These are phyloP conservation scores for Antechinus stuartii DNA, from an alignment of 2,113 vertebrate species.

Conservation along the genomic window DNA sequence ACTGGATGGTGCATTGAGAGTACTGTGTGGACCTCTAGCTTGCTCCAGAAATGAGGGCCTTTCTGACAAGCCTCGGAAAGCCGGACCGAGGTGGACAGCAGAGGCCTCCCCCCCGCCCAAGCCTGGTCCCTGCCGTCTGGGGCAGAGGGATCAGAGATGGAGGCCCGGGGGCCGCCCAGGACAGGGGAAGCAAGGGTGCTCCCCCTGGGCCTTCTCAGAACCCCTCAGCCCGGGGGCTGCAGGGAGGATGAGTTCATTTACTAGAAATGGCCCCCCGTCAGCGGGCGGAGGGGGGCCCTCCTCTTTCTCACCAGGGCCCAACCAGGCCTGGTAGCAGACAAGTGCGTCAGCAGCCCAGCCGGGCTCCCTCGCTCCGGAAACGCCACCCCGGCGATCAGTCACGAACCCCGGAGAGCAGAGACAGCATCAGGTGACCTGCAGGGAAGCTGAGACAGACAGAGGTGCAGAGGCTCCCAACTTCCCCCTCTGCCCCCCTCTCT, in stretches of 20 bases:
- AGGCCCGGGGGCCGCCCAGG: not conserved
- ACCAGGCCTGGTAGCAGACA: conserved; percentile 40
- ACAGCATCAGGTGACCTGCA: conserved; percentile 70
- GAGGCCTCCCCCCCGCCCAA: accelerated
- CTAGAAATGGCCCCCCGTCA: conserved; percentile 71
- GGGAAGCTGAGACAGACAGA: conserved; percentile 42
- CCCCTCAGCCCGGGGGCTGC: conserved; percentile 12
- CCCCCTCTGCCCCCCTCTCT: conserved; percentile 27
- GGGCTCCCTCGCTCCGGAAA: conserved; percentile 73
- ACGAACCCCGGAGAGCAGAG: conserved; percentile 53
- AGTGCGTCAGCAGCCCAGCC: conserved; percentile 59
- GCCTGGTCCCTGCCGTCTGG: not conserved
- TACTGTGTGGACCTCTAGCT: not conserved
- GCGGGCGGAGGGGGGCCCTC: conserved; percentile 66
- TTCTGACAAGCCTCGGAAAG: not conserved
- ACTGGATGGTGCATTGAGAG: not conserved
- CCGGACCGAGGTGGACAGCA: not conserved
- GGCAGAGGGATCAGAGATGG: not conserved
- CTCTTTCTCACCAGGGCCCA: conserved; percentile 66
- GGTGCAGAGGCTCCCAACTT: conserved; percentile 67
- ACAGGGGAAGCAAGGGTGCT: not conserved
- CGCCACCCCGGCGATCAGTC: conserved; percentile 66
- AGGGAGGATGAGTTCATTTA: conserved; percentile 72
- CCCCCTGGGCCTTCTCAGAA: conserved; percentile 50
- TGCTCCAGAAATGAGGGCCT: not conserved